Conservation (phyloP, 2,797 vertebrate species). For the Mus caroli region DNA sequence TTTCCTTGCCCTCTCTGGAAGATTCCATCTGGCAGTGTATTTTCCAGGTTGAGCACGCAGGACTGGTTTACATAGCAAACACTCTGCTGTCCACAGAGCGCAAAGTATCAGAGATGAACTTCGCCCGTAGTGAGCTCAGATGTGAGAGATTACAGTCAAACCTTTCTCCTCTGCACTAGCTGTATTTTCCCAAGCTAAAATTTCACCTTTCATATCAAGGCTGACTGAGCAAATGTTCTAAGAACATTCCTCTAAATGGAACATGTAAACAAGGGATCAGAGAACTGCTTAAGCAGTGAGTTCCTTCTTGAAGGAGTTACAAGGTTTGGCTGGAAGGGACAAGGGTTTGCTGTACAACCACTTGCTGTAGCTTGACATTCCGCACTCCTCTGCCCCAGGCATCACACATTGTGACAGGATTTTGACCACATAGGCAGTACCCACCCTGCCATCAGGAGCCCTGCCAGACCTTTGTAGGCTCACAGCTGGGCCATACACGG, state of each 20-base stretch:
- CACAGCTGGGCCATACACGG: neutral
- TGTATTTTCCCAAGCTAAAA: slow-evolving; percentile 35
- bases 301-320: slow-evolving; percentile 16
- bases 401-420: rapidly evolving
- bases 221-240: neutral
- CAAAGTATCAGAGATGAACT: neutral
- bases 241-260: neutral
- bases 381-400: neutral
- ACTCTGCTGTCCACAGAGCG: neutral
- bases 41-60: neutral
- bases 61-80: slow-evolving; percentile 67
- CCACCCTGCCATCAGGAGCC: neutral
- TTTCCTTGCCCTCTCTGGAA: slow-evolving; percentile 7
- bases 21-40: neutral
- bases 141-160: neutral
- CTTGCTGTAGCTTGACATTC: neutral
- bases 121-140: neutral
- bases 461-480: neutral
- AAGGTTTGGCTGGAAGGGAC: neutral
- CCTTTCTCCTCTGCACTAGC: neutral
- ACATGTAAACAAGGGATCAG: neutral
- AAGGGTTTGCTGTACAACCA: neutral
- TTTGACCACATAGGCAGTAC: too few relatives aligned
- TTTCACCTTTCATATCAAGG: neutral
- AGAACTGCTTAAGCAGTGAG: neutral